Base-by-base conservation (phyloP, 2,113 vertebrate species). In the Seriola dumerili region DNA sequence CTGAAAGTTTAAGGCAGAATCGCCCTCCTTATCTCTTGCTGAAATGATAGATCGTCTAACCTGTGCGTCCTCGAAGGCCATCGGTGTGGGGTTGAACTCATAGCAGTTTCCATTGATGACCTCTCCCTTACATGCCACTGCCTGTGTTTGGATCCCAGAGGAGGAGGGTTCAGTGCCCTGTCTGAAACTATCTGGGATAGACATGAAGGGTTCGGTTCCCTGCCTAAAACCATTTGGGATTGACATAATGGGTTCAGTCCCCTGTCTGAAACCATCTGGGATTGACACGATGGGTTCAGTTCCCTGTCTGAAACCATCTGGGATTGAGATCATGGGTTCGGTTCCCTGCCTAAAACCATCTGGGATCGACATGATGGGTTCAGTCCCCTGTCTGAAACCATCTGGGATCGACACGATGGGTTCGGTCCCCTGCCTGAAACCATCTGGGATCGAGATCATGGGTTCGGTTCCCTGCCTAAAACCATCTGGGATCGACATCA, bases 21-120 rank as follows among this genome's bases (percentile, higher is more conserved):
- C 3, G 40, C 2, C 4, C 0, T 72, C 3, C 4, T 4, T 29
- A 12, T 52, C 11, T 25, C 0, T 14, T 36, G 19, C n/a, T 48
- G 64, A 40, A 50, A 77, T 36, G 19, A 8, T 34, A 52, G 19
- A 32, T 19, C 4, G 4, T 71, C 67, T 89, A n/a, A 95, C 95
- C 93, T 94, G 93, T 44, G 94, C 93, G 8, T 94, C 87, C n/a
- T 69, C 34, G 80, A 95, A 95, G 69, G 91, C 57, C 86, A 94
- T 54, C 4, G 19, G 80, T 4, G 32, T 90, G 7, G 89, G 80
- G 67, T 92, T 94, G 77, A 95, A 94, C 68, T 85, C 75, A 34
- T 94, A 95, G 50, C 94, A 95, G 48, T 68, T 90, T 73, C 82
- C 89, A 21, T 78, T 44, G 59, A 95, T 90, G 72, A 94, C 46